Base-by-base conservation (phyloP, 2,888 invertebrate genomes). In the Gonocerus acuteangulatus region DNA sequence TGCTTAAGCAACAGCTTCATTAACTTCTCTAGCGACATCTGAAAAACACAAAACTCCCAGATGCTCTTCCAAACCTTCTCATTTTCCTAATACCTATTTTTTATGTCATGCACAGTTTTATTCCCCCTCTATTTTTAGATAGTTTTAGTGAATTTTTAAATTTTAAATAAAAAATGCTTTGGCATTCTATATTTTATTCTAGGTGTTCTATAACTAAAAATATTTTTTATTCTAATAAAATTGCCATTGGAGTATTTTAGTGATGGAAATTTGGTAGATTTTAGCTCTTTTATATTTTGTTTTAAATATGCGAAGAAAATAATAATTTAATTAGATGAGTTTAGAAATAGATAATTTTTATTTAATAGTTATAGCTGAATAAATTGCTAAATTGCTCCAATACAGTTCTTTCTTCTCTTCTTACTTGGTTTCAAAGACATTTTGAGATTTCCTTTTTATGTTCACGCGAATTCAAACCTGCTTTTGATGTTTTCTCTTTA, bases 321-420 rank as follows among this genome's bases (percentile, higher is more conserved):
- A 18, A 42, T 7, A 18, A 13, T 4, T 3, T 4, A n/a, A 42
- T 4, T 47, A 47, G 19, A n/a, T 47, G 7, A 47, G 47, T n/a
- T 21, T 47, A 47, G 22, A 47, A 9, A 47, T 47, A 22, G 47
- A 47, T 47, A 2, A 11, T 39, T 45, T 44, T 36, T n/a, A 15
- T 52, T 23, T 45, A 6, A 58, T 58, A 59, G 48, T 22, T 4
- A 59, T 59, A 59, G 48, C 15, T 2, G 15, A 48, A n/a, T 11
- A 34, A n/a, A 48, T 59, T 48, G 36, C 48, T 59, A 59, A 59
- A 59, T 59, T 59, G 45, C 59, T 59, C 59, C 59, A 59, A 48
- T 48, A 9, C 27, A 4, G 27, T 18, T 32, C 42, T 44, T 27
- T 23, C 23, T 44, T 45, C 23, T 57, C 23, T 54, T 45, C 23